These are phyloP conservation scores for Tylochromis polylepis DNA, from an alignment of 2,113 vertebrate species.

Conservation along the genomic window DNA sequence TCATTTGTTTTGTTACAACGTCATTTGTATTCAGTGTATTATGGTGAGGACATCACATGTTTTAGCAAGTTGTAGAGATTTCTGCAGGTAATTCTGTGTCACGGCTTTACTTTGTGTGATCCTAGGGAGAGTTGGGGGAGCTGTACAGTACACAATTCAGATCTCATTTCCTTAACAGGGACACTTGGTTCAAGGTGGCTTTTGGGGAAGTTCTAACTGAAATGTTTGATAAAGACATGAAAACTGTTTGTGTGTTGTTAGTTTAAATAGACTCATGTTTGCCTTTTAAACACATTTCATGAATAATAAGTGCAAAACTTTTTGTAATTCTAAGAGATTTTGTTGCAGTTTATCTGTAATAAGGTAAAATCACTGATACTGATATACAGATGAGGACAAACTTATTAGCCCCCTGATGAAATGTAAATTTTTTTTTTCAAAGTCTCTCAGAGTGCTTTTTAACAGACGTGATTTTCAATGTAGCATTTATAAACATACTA, in stretches of 20 bases:
- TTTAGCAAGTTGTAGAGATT: background rate
- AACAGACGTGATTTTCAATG: background rate
- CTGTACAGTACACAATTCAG: background rate
- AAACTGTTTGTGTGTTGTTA: background rate
- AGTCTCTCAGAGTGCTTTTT: no score
- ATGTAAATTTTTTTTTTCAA: no score
- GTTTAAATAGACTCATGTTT: background rate
- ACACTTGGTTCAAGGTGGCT: background rate
- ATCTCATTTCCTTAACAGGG: background rate
- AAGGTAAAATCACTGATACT: accelerated
- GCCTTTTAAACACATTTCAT: background rate
- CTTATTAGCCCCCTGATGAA: background rate
- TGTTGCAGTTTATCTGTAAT: background rate
- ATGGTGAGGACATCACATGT: background rate
- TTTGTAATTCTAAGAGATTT: accelerated
- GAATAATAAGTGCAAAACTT: background rate
- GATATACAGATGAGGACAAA: background rate
- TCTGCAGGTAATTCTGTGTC: background rate
- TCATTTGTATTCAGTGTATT: background rate
- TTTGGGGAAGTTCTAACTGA: accelerated
- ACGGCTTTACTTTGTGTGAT: background rate
- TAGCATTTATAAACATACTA: background rate
- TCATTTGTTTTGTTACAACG: background rate
- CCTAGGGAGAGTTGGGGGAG: background rate
- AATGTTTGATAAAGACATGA: background rate